Base-by-base conservation (phyloP, 2,797 vertebrate genomes). In the Myiotriccus ornatus region DNA sequence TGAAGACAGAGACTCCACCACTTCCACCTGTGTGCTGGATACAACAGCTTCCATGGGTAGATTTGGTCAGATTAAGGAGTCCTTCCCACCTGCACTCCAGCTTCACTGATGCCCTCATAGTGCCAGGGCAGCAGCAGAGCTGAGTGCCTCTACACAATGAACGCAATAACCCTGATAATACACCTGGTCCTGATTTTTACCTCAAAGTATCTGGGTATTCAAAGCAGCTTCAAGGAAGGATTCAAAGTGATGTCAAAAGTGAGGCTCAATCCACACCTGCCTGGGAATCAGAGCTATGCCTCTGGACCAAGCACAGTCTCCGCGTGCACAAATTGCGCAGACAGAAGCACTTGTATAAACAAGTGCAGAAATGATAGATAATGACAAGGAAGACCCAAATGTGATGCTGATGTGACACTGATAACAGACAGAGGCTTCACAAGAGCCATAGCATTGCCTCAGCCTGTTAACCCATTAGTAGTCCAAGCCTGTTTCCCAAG, bases 31-130 rank as follows among this genome's bases (percentile, higher is more conserved):
- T 41, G 35, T 44, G 47, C 56, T 85, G 37, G 21, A 79, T 23
- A 62, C 28, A 82, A 47, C 69, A 83, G 43, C 64, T 50, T 90
- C 41, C 64, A 57, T 34, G 9, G 3, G 46, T 15, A 70, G 25
- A 63, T 41, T 30, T 64, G 60, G 16, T 34, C 68, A 71, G 57
- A 75, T 22, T 24, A 57, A 64, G 7, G 10, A 24, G 20, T 60
- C 43, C 41, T 56, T 52, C 63, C 71, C 27, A 4, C 0, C 59
- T 68, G 62, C 32, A 32, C n/a, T 75, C 62, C 70, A 84, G 70
- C 47, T 49, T 24, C 64, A 49, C 27, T 1, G 0, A 21, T 21
- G 55, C 41, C 41, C 11, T 3, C 32, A 13, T 0, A 19, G 69
- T 62, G n/a, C 16, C 47, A 47, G 47, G 39, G 22, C 57, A 47